A percentile compares a stretch with the other conserved stretches of the same genome.
phyloP scores from a whole-genome alignment of 37 sponge, comb jelly and placozoan genomes.

The Mnemiopsis leidyi region DNA sequence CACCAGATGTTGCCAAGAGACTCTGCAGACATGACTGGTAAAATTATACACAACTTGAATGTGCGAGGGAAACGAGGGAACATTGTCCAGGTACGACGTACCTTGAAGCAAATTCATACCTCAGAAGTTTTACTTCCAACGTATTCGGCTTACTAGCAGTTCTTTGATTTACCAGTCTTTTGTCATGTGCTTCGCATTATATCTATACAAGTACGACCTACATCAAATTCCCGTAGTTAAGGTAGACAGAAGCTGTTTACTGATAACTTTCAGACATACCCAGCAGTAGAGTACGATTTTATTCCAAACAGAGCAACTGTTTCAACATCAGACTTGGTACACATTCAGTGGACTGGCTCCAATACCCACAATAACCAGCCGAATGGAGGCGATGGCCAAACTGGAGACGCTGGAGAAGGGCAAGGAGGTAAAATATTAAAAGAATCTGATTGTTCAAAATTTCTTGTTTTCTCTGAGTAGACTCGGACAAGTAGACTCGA shows the following conservation, averaged over 20 bases:
- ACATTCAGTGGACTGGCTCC: constrained; percentile 98
- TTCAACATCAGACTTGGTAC: constrained; percentile 71
- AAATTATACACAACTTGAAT: constrained; percentile 85
- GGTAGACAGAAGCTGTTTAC: too few relatives aligned
- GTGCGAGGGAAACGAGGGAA: constrained; percentile 98
- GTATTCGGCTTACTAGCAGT: too few relatives aligned
- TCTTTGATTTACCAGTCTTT: too few relatives aligned
- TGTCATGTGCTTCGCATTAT: too few relatives aligned
- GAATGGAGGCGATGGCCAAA: constrained; percentile 96
- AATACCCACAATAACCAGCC: constrained; percentile 96
- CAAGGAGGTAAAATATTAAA: constrained; percentile 86
- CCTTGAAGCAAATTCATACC: too few relatives aligned
- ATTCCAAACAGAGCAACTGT: constrained; percentile 84
- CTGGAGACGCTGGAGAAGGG: constrained; percentile 99
- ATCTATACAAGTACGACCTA: too few relatives aligned
- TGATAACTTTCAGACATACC: constrained; percentile 73
- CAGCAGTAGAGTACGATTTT: constrained; percentile 97
- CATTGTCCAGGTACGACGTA: constrained; percentile 78
- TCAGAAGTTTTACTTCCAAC: too few relatives aligned
- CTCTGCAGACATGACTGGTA: constrained; percentile 32
- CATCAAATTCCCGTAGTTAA: too few relatives aligned
- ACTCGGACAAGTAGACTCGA: too few relatives aligned
- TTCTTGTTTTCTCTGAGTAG: too few relatives aligned
- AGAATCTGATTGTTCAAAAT: too few relatives aligned
- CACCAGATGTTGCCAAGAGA: constrained; percentile 4